phyloP scores from a whole-genome alignment of 2,888 invertebrate species.

The Caenorhabditis doughertyi region DNA sequence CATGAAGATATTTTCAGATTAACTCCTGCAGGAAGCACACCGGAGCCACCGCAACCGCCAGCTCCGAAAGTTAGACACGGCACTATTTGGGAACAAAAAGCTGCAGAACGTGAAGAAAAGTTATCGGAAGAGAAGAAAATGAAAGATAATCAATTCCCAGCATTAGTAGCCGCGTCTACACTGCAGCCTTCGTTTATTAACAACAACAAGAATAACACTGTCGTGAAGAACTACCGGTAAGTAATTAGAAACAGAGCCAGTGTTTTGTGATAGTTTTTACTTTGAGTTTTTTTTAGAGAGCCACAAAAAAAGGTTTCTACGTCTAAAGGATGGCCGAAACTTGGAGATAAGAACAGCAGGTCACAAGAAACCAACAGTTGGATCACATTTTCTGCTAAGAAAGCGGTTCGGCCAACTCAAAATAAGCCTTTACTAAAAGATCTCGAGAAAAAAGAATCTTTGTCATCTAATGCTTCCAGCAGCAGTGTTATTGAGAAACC shows the following conservation, averaged over 20 bases:
- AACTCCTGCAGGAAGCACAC: neutral
- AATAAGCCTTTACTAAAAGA: neutral
- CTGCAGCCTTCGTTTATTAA: neutral
- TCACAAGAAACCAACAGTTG: slow-evolving; percentile 6
- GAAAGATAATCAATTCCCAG: neutral
- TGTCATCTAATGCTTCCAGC: too few species aligned
- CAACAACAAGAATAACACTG: neutral
- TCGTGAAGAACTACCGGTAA: too few species aligned
- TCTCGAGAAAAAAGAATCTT: neutral
- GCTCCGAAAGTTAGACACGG: neutral
- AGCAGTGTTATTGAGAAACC: too few species aligned
- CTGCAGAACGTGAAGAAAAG: slow-evolving; percentile 22
- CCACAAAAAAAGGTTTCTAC: neutral
- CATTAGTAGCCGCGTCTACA: neutral
- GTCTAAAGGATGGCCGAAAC: too few species aligned
- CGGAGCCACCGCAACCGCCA: neutral
- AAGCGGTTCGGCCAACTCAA: neutral
- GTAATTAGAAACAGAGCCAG: neutral
- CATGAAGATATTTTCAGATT: neutral
- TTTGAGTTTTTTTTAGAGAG: neutral
- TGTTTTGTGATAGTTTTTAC: too few species aligned
- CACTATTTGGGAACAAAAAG: slow-evolving; percentile 34
- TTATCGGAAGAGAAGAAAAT: slow-evolving; percentile 7
- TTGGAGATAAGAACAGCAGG: neutral
- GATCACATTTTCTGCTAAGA: slow-evolving; percentile 12